Evolutionary conservation across 2,888 invertebrate genomes (phyloP), one percentile per base, ranked within the genome.

Genomic region (Lochmaea crataegi): DNA sequence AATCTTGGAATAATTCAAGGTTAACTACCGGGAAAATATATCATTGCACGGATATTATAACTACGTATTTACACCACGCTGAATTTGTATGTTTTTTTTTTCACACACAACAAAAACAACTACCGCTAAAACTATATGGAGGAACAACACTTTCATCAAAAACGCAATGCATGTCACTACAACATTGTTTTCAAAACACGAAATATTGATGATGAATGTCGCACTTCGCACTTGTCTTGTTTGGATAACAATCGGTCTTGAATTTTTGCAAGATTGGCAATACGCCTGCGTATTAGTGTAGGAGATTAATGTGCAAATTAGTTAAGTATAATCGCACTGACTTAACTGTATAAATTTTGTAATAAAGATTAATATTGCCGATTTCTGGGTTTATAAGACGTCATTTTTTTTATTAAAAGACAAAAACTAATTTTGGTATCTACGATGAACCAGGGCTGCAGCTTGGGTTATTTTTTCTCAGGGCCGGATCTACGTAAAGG

Each of bases 221-320:
- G 81, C 84, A 84, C 84, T 85, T 85, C 78, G 81, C 84, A 84
- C 84, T 85, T 85, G 85, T 85, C 85, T 85, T 85, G 85, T 65
- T 64, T 56, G 53, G n/a, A 41, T 63, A 63, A 63, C 63, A 69
- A 45, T 65, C 42, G 83, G 83, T 84, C 84, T 82, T 81, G 83
- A 82, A 83, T 82, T 80, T 80, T 67, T 66, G 73, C 67, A 70
- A 67, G 61, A 72, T 72, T 67, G 38, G 22, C 26, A 14, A 42
- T 74, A 79, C 84, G 83, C 84, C 76, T 76, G 84, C 83, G 82
- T 74, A 38, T 48, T 72, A 63, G 61, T 63, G 16, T 38, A 18
- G 61, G 18, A 16, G 61, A 38, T 18, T 38, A 60, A 11, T 45
- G 14, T 48, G 41, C 18, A 53, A 69, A 16, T 69, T 60, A 11